Conservation (phyloP, 2,888 invertebrate species). For the Spicauda simplicius region DNA sequence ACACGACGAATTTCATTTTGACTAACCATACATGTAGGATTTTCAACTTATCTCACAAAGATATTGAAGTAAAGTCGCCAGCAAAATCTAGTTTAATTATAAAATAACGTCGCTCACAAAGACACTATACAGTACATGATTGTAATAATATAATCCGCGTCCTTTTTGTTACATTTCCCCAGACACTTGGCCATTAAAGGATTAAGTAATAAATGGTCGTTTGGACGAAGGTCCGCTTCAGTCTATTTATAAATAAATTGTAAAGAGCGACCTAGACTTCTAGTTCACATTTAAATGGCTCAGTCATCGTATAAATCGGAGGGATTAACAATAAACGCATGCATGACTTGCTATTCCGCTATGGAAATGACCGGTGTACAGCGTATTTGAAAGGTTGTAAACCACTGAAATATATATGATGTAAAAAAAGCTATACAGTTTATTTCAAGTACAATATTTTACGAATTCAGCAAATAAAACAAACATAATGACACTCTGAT, state of each 20-base stretch:
- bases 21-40: too few relatives aligned
- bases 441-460: too few relatives aligned
- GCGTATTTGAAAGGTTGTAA: constrained; percentile 1
- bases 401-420: neutral
- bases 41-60: too few relatives aligned
- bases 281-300: constrained; percentile 22
- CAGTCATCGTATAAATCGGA: neutral
- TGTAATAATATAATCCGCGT: constrained; percentile 1
- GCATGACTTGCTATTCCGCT: constrained; percentile 22
- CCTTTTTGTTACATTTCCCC: constrained; percentile 25
- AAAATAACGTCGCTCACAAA: neutral
- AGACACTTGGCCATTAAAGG: constrained; percentile 29
- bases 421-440: too few relatives aligned
- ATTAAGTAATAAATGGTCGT: constrained; percentile 23
- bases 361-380: constrained; percentile 5
- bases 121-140: constrained; percentile 9
- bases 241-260: constrained; percentile 9
- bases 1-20: too few relatives aligned
- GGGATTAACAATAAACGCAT: constrained; percentile 18
- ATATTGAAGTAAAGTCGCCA: too few relatives aligned
- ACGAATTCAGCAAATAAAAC: too few relatives aligned
- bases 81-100: neutral
- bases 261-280: constrained; percentile 15
- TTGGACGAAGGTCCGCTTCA: constrained; percentile 11
- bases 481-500: too few relatives aligned